Base-by-base conservation (phyloP, 2,888 invertebrate genomes). In the Conomelus anceps region DNA sequence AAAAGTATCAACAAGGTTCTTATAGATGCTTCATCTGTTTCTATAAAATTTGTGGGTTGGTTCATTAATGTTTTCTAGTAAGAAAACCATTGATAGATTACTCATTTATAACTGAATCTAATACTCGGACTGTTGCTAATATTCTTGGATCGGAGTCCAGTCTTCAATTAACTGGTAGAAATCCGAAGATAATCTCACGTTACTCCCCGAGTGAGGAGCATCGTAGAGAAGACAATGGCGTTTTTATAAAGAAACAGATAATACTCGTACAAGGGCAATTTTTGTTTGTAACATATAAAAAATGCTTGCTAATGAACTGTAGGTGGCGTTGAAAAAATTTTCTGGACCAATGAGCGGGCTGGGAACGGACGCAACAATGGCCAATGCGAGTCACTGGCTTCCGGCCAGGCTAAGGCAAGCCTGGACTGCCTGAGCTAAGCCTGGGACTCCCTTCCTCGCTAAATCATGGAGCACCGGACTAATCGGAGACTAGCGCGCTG, bases 341-440 rank as follows among this genome's bases (percentile, higher is more conserved):
- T 86, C 86, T 86, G 86, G 86, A 86, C 86, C 86, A 86, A 86
- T 86, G 86, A 86, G 13, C 86, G 23, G 22, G 20, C 86, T 86
- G 86, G 86, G 86, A 86, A 86, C 86, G 24, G 86, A 63, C 63
- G 86, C 86, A 86, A 86, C 86, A 86, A 86, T 86, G 86, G 86
- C n/a, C 86, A 86, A 86, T 86, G 86, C 29, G 86, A 24, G 24
- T 24, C 86, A 86, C 22, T 11, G 24, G 26, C 86, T 86, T 24
- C 86, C 86, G 24, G 24, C 24, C 24, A 26, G 22, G 85, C 4
- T 22, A 20, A 85, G 9, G 23, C 85, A 26, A 26, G 85, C 4
- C 85, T 23, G 22, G 9, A 29, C 85, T 23, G 26, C 9, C 86
- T 26, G 86, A 13, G 24, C 85, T 26, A 63, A 63, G 63, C 7